Conservation (phyloP, 2,888 invertebrate species). For the Argyresthia goedartella region DNA sequence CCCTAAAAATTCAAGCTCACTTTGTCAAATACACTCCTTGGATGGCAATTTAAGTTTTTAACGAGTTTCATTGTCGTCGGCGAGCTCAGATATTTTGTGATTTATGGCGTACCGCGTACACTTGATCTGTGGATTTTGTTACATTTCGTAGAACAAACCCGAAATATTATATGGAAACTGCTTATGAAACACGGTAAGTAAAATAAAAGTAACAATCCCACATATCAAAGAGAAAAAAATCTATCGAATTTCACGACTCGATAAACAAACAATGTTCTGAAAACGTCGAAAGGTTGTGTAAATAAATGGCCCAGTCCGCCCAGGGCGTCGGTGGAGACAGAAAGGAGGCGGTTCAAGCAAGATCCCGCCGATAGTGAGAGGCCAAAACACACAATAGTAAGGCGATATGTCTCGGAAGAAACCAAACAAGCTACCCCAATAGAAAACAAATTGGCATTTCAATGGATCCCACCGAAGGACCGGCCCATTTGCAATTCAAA, state of each 20-base stretch:
- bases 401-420: conserved; percentile 37
- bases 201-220: too few relatives aligned
- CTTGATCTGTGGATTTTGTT: neutral
- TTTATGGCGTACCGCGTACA: too few relatives aligned
- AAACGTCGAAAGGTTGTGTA: neutral
- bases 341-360: too few relatives aligned
- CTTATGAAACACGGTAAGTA: too few relatives aligned
- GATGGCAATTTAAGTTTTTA: conserved; percentile 26
- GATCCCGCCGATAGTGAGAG: conserved; percentile 7
- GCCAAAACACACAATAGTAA: conserved; percentile 34
- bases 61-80: conserved; percentile 16
- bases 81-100: neutral
- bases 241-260: neutral
- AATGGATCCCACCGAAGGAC: conserved; percentile 52
- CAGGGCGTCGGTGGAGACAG: neutral
- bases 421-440: conserved; percentile 48
- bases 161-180: too few relatives aligned
- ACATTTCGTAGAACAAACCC: neutral
- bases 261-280: neutral
- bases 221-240: too few relatives aligned
- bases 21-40: conserved; percentile 28
- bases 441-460: conserved; percentile 70
- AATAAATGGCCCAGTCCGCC: neutral
- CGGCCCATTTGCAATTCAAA: conserved; percentile 65
- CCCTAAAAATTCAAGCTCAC: conserved; percentile 31